Conservation (phyloP, 2,113 vertebrate species). For the Grammomys dolichurus region DNA sequence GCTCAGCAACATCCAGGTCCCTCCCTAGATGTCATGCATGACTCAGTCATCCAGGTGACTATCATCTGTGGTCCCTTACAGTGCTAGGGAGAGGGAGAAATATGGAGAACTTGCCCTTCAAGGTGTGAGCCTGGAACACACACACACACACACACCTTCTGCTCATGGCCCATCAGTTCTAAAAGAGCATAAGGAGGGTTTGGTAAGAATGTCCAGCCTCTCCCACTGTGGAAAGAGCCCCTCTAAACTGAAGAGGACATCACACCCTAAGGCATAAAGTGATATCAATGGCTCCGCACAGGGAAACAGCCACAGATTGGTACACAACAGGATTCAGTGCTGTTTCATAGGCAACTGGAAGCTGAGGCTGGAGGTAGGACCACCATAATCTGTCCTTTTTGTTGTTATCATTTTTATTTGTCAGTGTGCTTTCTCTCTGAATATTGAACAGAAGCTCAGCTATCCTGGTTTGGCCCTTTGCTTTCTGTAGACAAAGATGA, state of each 20-base stretch:
- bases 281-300: rapidly evolving
- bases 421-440: not conserved
- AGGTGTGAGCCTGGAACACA: not conserved
- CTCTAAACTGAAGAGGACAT: not conserved
- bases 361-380: not conserved
- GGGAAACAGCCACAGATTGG: not conserved
- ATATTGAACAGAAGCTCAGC: not conserved
- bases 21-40: not conserved
- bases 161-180: not conserved
- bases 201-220: not conserved
- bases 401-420: not conserved
- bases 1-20: not conserved
- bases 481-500: not conserved
- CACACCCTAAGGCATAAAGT: rapidly evolving
- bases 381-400: not conserved
- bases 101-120: not conserved
- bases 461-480: not conserved
- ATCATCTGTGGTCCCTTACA: not conserved
- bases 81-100: not conserved
- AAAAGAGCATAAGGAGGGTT: not conserved
- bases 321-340: rapidly evolving
- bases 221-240: not conserved
- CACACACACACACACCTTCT: not conserved
- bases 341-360: not conserved
- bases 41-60: not conserved